phyloP scores from a whole-genome alignment of 1,140 invertebrate species.

The Ooceraea biroi region DNA sequence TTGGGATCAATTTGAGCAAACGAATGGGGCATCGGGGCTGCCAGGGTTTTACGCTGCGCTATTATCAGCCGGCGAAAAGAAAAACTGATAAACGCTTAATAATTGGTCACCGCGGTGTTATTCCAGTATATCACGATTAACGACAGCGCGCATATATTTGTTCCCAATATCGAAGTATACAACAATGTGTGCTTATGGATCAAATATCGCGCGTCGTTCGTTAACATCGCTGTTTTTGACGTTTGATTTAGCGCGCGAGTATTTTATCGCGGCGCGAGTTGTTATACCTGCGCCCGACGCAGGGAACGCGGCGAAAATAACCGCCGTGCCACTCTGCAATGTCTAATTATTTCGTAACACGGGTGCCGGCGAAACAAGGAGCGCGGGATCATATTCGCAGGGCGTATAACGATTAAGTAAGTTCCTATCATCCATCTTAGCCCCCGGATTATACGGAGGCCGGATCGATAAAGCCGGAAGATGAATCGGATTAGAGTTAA shows the following conservation, averaged over 20 bases:
- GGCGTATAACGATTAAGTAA: constrained; percentile 34
- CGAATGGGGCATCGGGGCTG: constrained; percentile 29
- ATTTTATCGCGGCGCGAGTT: not conserved
- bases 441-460: constrained; percentile 46
- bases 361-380: not conserved
- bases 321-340: not conserved
- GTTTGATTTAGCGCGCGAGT: constrained; percentile 3
- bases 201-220: constrained; percentile 23
- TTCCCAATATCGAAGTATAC: constrained; percentile 17
- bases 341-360: not conserved
- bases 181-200: constrained; percentile 6
- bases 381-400: not conserved
- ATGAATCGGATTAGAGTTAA: constrained; percentile 60
- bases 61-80: constrained; percentile 54
- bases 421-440: constrained; percentile 49
- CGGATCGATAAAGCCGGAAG: constrained; percentile 53
- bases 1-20: constrained; percentile 63
- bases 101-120: constrained; percentile 63
- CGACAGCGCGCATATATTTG: constrained; percentile 42
- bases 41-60: constrained; percentile 46
- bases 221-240: constrained; percentile 16
- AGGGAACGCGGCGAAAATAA: too few species aligned
- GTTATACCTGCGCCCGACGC: too few species aligned
- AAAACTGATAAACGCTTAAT: constrained; percentile 63
- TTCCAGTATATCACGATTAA: constrained; percentile 59